Evolutionary conservation across 2,113 vertebrate genomes (phyloP).

Genomic region (Cebidichthys violaceus): DNA sequence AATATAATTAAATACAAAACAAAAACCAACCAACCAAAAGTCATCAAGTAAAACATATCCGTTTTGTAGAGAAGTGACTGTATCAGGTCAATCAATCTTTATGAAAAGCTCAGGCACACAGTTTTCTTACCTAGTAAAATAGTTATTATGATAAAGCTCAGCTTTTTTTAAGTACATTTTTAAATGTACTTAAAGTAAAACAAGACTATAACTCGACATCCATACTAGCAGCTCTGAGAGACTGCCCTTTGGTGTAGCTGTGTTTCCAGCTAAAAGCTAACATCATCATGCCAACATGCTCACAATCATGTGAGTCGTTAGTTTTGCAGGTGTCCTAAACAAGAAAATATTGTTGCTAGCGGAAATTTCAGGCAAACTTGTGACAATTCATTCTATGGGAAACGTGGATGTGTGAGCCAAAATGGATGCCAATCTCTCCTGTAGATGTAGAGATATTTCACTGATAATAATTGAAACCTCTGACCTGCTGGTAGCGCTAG

Average conservation of each 20-base stretch:
- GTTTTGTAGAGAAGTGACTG: not conserved
- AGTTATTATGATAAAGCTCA: too few relatives aligned
- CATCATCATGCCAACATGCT: not conserved
- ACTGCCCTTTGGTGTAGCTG: not conserved
- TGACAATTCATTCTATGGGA: not conserved
- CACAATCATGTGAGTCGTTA: not conserved
- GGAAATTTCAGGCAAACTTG: not conserved
- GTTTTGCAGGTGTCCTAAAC: not conserved
- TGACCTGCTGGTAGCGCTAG: not conserved
- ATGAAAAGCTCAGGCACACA: not conserved
- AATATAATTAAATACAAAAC: not conserved
- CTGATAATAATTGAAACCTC: not conserved
- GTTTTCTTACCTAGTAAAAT: not conserved
- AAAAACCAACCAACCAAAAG: not conserved
- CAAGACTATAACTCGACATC: not conserved
- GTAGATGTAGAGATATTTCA: not conserved
- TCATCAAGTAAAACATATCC: not conserved
- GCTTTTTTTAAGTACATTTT: too few relatives aligned
- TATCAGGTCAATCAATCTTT: conserved; percentile 7
- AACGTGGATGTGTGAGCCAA: not conserved
- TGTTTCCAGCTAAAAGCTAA: not conserved
- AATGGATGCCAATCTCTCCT: not conserved
- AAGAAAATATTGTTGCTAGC: not conserved
- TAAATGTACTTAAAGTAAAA: not conserved
- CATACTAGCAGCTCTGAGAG: not conserved